phyloP scores from a whole-genome alignment of 2,113 vertebrate genomes.

The Amphilophus citrinellus region DNA sequence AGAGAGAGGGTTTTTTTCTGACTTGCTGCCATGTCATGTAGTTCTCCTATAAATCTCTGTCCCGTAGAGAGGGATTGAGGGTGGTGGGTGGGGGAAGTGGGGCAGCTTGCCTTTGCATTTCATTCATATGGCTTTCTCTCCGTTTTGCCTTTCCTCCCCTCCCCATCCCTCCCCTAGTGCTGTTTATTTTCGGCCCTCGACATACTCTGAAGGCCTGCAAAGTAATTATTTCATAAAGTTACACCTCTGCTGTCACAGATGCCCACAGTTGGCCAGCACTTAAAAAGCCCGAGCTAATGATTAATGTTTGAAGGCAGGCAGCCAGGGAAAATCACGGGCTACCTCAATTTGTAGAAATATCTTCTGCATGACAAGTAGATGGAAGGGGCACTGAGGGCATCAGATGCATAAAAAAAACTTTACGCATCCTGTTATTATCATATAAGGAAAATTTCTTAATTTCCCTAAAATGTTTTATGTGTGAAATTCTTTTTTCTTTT shows the following conservation, averaged over 20 bases:
- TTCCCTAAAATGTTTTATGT: not conserved
- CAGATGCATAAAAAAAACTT: slow-evolving; percentile 24
- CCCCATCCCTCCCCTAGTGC: slow-evolving; percentile 33
- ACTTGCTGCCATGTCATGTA: slow-evolving; percentile 81
- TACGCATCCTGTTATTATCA: slow-evolving; percentile 19
- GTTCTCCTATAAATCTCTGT: slow-evolving; percentile 84
- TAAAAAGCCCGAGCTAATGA: slow-evolving; percentile 70
- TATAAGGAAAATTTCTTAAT: not conserved
- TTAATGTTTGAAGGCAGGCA: slow-evolving; percentile 62
- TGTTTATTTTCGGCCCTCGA: slow-evolving; percentile 80
- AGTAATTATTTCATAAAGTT: slow-evolving; percentile 82
- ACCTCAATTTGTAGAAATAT: slow-evolving; percentile 56
- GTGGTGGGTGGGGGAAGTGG: not conserved
- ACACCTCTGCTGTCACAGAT: slow-evolving; percentile 73
- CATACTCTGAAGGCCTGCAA: slow-evolving; percentile 70
- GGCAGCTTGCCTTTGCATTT: slow-evolving; percentile 58
- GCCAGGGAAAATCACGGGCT: slow-evolving; percentile 59
- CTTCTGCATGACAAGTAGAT: slow-evolving; percentile 48
- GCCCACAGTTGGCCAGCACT: slow-evolving; percentile 67
- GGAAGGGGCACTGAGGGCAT: slow-evolving; percentile 16
- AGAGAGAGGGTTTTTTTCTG: slow-evolving; percentile 76
- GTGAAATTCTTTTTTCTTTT: not conserved
- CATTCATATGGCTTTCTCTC: slow-evolving; percentile 47
- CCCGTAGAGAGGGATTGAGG: slow-evolving; percentile 48
- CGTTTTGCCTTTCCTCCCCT: slow-evolving; percentile 10